Conservation (phyloP, 2,797 vertebrate genomes). For the Sphaeramia orbicularis region DNA sequence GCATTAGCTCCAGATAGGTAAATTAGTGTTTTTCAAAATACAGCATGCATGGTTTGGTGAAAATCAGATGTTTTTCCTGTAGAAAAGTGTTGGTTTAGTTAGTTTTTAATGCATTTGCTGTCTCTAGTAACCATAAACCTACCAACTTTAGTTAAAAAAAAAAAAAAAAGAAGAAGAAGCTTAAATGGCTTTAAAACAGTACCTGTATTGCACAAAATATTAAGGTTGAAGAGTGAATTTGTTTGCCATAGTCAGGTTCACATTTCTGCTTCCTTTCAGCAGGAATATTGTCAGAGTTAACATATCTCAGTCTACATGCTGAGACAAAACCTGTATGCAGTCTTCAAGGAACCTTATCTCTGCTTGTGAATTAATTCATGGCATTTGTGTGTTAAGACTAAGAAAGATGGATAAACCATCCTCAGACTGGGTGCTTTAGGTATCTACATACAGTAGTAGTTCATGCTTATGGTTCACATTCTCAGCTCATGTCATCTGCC, state of each 20-base stretch:
- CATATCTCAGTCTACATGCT: constrained; percentile 60
- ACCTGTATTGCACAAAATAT: too few species aligned
- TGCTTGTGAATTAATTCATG: constrained; percentile 41
- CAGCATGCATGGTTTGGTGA: too few species aligned
- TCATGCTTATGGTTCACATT: constrained; percentile 33
- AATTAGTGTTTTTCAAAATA: too few species aligned
- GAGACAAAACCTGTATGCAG: constrained; percentile 62
- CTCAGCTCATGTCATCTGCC: constrained; percentile 28
- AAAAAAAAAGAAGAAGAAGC: too few species aligned
- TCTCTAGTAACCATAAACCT: too few species aligned
- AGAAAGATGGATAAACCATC: constrained; percentile 35
- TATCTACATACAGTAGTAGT: constrained; percentile 14
- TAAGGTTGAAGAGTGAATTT: constrained; percentile 1
- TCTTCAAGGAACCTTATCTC: constrained; percentile 51
- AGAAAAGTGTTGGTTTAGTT: too few species aligned
- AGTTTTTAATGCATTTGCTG: too few species aligned
- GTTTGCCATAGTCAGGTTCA: constrained; percentile 5
- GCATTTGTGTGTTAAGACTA: constrained; percentile 39
- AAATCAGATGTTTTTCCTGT: too few species aligned
- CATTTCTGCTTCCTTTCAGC: constrained; percentile 3
- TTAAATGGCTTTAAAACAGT: too few species aligned
- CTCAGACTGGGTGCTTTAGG: constrained; percentile 29
- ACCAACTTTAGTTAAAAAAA: too few species aligned
- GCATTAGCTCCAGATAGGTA: too few species aligned
- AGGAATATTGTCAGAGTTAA: constrained; percentile 48